Base-by-base conservation (phyloP, 1,140 invertebrate genomes). In the Chelonus insularis region DNA sequence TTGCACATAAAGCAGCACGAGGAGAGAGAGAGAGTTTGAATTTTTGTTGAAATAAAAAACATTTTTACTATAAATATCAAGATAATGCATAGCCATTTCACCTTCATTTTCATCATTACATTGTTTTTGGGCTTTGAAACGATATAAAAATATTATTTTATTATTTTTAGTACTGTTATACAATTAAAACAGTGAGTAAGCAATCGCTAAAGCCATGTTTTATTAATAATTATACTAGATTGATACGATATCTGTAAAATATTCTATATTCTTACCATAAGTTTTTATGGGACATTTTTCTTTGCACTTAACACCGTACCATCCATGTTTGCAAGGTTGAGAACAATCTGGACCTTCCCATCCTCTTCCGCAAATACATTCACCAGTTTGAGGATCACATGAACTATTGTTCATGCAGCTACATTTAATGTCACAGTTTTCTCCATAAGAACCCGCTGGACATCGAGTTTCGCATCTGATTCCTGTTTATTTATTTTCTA, bases 371-470 rank as follows among this genome's bases (percentile, higher is more conserved):
- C 96, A 98, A 60, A 90, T 84, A 75, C 95, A 97, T 60, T 80
- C 83, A 21, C 94, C 95, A 11, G 85, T 89, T 8, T 84, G 78
- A 25, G 88, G 86, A 76, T 95, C 89, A 80, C 95, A 97, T n/a
- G 91, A 91, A 57, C 91, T 92, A 75, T 92, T 91, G 77, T 93
- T 90, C 64, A 84, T 82, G 81, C 96, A 98, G 68, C 89, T 86
- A 77, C 95, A 97, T 51, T 84, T 80, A 68, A 86, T 80, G 63
- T 86, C 83, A 81, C 95, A 97, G 70, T 89, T 82, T 47, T 85
- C 79, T 43, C 95, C 95, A 80, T 87, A 96, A 68, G 77, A 85
- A 47, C 94, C 95, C 47, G 79, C 73, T 7, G 87, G 85, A 81
- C 96, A 98, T 57, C 86, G 83, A 2, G 89, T 92, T 78, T 95